A percentile compares a stretch with the other conserved stretches of the same genome.
Evolutionary conservation across 1,140 invertebrate species (phyloP).

Genomic region (Agrilus planipennis): DNA sequence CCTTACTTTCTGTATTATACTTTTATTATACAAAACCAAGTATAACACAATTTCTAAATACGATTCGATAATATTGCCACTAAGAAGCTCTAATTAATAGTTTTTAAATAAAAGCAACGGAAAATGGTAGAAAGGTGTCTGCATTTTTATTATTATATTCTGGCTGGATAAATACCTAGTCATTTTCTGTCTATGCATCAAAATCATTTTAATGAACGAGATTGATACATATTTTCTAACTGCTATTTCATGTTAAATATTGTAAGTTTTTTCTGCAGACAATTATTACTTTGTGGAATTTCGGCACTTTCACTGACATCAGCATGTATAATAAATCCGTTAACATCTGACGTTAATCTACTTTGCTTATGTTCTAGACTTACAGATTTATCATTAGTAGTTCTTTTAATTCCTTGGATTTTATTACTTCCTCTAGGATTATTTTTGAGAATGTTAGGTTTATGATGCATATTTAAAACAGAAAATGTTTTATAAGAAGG

Average conservation of each 20-base stretch:
- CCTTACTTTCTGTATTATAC: too few species aligned
- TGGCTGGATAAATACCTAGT: too few species aligned
- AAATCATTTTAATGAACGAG: not conserved
- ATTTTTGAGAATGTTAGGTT: constrained; percentile 3
- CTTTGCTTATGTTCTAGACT: constrained; percentile 3
- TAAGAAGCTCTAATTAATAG: too few species aligned
- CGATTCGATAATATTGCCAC: too few species aligned
- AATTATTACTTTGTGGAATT: constrained; percentile 7
- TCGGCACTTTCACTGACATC: constrained; percentile 7
- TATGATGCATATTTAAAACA: constrained; percentile 4
- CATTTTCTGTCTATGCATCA: too few species aligned
- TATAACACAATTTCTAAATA: too few species aligned
- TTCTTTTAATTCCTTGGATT: constrained; percentile 3
- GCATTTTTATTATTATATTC: too few species aligned
- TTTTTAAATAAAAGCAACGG: too few species aligned
- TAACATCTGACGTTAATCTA: constrained; percentile 7
- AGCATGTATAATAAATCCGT: constrained; percentile 8
- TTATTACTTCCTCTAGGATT: not conserved
- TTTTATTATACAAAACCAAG: too few species aligned
- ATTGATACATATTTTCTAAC: not conserved
- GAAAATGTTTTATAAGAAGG: not conserved
- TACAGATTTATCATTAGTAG: constrained; percentile 3
- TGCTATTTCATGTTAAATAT: constrained; percentile 7
- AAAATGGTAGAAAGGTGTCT: too few species aligned
- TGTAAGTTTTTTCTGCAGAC: constrained; percentile 5